Base-by-base conservation (phyloP, 2,888 invertebrate species). In the Tinea pellionella region DNA sequence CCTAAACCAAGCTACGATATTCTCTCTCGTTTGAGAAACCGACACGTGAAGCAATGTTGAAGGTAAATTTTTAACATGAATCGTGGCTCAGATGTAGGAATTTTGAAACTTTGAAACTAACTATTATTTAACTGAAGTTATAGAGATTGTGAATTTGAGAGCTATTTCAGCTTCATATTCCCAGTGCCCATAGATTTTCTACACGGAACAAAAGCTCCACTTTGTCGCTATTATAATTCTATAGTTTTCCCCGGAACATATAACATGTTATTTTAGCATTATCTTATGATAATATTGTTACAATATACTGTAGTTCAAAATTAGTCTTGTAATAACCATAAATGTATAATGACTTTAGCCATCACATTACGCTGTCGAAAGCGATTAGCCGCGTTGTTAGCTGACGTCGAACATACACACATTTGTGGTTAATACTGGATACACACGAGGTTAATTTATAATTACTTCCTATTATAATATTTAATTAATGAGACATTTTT, bases 301-400 rank as follows among this genome's bases (percentile, higher is more conserved):
- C 37, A 24, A 3, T 6, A 37, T 37, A 37, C 2, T n/a, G 9
- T 47, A 15, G 47, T 47, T 15, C 24, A 24, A 53, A 53, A 53
- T 53, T 53, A 24, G 53, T 53, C 53, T 18, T 53, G 53, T 53
- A 53, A 53, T 53, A 53, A 53, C 53, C 53, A 53, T 53, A n/a
- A 53, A 53, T 53, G 53, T 53, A 24, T 53, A 53, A 53, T 53
- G 19, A 18, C n/a, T 55, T 19, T 57, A 32, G 32, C 13, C 57
- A 57, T 57, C 57, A 57, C 57, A 57, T 57, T 57, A 57, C 11
- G 32, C 57, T 15, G 57, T 57, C 57, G 32, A 57, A 32, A 19
- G 57, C 32, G 57, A 57, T 57, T 57, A 57, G 57, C 13, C 57
- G 57, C 57, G 32, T 19, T 53, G 53, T 53, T 53, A 53, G 24